These are phyloP conservation scores for Argyresthia albistria DNA, from an alignment of 2,888 invertebrate genomes.

Conservation along the genomic window DNA sequence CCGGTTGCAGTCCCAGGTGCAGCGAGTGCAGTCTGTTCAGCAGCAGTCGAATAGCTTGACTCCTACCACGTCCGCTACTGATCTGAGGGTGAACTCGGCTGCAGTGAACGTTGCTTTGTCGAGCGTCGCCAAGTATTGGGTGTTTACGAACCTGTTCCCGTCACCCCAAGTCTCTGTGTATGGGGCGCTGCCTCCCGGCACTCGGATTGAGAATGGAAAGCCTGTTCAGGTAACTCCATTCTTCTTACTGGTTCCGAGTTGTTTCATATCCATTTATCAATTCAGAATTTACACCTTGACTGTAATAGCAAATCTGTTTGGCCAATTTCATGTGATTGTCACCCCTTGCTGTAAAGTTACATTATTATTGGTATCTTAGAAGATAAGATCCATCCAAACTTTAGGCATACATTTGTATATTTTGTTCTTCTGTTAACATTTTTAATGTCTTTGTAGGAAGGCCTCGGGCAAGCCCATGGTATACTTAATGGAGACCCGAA, in stretches of 20 bases:
- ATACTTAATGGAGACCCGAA: conserved; percentile 65
- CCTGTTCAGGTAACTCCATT: conserved; percentile 64
- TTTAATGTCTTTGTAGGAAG: conserved; percentile 32
- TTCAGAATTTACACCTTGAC: too few relatives aligned
- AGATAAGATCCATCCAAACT: too few relatives aligned
- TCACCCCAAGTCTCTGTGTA: conserved; percentile 83
- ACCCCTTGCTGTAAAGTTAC: too few relatives aligned
- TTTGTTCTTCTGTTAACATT: too few relatives aligned
- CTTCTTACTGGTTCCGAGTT: too few relatives aligned
- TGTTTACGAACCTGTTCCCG: conserved; percentile 85
- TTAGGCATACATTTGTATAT: too few relatives aligned
- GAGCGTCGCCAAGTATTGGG: conserved; percentile 88
- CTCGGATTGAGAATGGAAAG: conserved; percentile 75
- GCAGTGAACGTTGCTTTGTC: conserved; percentile 80
- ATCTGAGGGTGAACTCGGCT: conserved; percentile 75
- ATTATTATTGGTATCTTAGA: too few relatives aligned
- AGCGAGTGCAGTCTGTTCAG: conserved; percentile 46
- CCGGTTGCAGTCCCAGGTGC: conserved; percentile 48
- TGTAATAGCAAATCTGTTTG: too few relatives aligned
- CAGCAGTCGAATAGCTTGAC: conserved; percentile 45
- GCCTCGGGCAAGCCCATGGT: conserved; percentile 53
- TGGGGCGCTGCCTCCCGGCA: conserved; percentile 71
- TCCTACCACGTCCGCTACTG: conserved; percentile 73
- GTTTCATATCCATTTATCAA: too few relatives aligned
- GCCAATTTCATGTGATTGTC: too few relatives aligned